Conservation (phyloP, 1,140 invertebrate genomes). For the Propsilocerus akamusi region DNA sequence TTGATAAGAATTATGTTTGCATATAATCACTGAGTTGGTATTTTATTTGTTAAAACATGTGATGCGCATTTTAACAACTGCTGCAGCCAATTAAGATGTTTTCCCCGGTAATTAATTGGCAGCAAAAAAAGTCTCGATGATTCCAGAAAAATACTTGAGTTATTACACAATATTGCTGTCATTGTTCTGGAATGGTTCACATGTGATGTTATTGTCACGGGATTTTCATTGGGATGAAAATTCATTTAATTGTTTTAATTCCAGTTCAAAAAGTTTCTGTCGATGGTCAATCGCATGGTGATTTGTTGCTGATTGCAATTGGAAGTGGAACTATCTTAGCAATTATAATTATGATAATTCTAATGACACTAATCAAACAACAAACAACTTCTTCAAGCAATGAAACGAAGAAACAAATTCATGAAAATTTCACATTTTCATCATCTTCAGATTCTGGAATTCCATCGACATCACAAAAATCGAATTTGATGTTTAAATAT, state of each 20-base stretch:
- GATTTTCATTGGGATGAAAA: too few relatives aligned
- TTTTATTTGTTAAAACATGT: too few relatives aligned
- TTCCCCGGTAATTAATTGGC: not conserved
- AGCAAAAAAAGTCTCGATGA: too few relatives aligned
- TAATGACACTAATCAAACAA: not conserved
- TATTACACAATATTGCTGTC: not conserved
- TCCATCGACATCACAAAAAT: not conserved
- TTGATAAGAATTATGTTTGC: too few relatives aligned
- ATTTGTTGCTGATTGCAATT: not conserved
- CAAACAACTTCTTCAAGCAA: not conserved
- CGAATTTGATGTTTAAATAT: slow-evolving; percentile 1
- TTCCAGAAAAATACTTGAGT: not conserved
- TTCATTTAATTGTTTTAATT: not conserved
- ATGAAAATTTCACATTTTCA: not conserved
- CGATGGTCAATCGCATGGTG: not conserved
- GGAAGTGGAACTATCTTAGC: not conserved
- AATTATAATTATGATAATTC: not conserved
- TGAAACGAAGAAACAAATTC: not conserved
- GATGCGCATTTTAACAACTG: too few relatives aligned
- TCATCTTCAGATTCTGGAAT: not conserved
- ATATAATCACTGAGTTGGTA: too few relatives aligned
- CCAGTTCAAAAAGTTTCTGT: not conserved
- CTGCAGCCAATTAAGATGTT: not conserved
- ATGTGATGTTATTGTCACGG: not conserved
- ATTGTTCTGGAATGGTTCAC: not conserved